phyloP scores from a whole-genome alignment of 2,888 invertebrate species.

The Oscheius sp. region DNA sequence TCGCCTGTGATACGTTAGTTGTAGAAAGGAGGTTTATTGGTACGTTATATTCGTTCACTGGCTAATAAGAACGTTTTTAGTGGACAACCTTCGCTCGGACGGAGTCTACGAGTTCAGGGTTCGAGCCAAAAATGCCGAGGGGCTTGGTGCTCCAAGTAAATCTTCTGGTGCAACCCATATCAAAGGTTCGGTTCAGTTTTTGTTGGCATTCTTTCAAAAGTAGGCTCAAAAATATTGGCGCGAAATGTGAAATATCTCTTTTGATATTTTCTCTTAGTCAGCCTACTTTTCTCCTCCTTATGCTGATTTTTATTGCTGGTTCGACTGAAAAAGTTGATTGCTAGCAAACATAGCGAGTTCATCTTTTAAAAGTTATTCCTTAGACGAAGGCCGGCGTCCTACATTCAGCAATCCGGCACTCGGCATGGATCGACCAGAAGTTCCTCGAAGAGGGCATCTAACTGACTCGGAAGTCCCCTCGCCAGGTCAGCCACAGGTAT shows the following conservation, averaged over 20 bases:
- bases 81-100: conserved; percentile 70
- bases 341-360: too few species aligned
- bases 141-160: conserved; percentile 55
- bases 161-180: conserved; percentile 27
- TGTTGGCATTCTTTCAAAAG: background rate
- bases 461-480: conserved; percentile 40
- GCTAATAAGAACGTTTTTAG: conserved; percentile 45
- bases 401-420: background rate
- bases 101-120: conserved; percentile 74
- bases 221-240: too few species aligned
- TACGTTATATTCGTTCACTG: conserved; percentile 5
- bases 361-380: background rate
- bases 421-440: conserved; percentile 21
- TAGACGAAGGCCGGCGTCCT: conserved; percentile 4
- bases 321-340: too few species aligned
- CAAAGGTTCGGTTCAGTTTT: conserved; percentile 9
- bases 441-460: conserved; percentile 45
- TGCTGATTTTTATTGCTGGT: too few species aligned
- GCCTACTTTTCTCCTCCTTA: too few species aligned
- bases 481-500: conserved; percentile 55
- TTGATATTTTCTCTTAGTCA: background rate
- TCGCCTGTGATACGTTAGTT: conserved; percentile 65
- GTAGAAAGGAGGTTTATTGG: conserved; percentile 51
- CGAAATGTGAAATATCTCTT: background rate
- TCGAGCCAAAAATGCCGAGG: conserved; percentile 67